phyloP scores from a whole-genome alignment of 2,888 invertebrate species.

The Morpho helenor region DNA sequence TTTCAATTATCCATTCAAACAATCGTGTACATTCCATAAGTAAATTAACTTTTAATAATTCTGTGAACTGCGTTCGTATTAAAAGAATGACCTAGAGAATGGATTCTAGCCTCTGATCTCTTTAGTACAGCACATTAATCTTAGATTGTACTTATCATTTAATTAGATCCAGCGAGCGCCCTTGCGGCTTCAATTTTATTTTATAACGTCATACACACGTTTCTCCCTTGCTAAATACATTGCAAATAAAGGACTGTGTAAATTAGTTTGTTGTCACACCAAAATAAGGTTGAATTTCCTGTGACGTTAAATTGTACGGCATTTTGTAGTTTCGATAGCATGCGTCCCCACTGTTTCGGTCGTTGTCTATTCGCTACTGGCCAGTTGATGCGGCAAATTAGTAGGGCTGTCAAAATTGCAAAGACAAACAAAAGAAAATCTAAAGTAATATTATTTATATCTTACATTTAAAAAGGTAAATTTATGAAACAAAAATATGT shows the following conservation, averaged over 20 bases:
- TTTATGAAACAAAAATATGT: no score
- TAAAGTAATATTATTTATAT: no score
- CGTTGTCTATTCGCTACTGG: slow-evolving; percentile 58
- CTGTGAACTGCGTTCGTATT: slow-evolving; percentile 6
- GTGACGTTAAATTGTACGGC: slow-evolving; percentile 28
- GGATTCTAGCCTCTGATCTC: slow-evolving; percentile 54
- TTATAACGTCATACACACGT: slow-evolving; percentile 78
- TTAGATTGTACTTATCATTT: slow-evolving; percentile 75
- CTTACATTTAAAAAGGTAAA: no score
- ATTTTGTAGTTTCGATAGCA: slow-evolving; percentile 39
- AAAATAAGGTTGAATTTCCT: slow-evolving; percentile 38
- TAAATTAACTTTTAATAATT: slow-evolving; percentile 13
- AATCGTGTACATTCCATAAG: slow-evolving; percentile 1
- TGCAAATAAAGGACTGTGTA: slow-evolving; percentile 30
- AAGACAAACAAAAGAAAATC: no score
- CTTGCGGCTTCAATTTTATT: slow-evolving; percentile 76
- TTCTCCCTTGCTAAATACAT: slow-evolving; percentile 58
- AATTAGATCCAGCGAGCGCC: slow-evolving; percentile 74
- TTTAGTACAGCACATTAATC: slow-evolving; percentile 65
- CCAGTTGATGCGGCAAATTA: slow-evolving; percentile 64
- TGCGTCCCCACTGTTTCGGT: slow-evolving; percentile 52
- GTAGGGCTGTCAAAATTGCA: slow-evolving; percentile 41
- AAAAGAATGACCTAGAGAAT: slow-evolving; percentile 23
- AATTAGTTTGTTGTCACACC: slow-evolving; percentile 26
- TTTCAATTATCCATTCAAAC: no score